phyloP scores from a whole-genome alignment of 2,797 vertebrate genomes.

The Enteromius anoplus region DNA sequence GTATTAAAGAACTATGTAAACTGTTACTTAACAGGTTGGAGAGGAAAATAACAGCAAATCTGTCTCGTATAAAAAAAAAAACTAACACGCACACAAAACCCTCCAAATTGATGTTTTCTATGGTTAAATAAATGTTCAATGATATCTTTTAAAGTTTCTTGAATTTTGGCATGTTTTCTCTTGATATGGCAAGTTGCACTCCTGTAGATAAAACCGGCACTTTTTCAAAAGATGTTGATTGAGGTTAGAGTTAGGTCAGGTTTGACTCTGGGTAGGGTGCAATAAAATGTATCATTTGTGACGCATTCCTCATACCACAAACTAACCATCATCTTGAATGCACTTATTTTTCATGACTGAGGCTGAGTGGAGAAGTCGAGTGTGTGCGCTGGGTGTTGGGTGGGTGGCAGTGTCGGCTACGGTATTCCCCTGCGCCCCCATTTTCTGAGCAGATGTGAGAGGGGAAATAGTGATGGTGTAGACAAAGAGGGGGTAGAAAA shows the following conservation, averaged over 20 bases:
- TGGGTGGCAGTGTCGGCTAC: slow-evolving; percentile 41
- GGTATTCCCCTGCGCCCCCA: slow-evolving; percentile 65
- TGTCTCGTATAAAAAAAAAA: background rate
- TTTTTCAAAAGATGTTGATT: background rate
- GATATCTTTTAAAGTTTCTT: background rate
- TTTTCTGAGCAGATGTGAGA: slow-evolving; percentile 70
- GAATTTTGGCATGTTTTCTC: background rate
- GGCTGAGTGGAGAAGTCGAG: background rate
- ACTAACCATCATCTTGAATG: slow-evolving; percentile 20
- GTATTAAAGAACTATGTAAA: background rate
- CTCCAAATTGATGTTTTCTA: background rate
- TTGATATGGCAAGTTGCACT: background rate
- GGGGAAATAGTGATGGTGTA: slow-evolving; percentile 70
- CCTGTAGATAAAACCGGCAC: background rate
- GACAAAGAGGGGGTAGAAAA: slow-evolving; percentile 44
- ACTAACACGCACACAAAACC: too few species aligned
- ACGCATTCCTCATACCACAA: slow-evolving; percentile 4
- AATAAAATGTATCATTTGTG: background rate
- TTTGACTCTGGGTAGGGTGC: background rate
- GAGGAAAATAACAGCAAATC: background rate
- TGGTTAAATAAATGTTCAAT: background rate
- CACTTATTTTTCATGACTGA: background rate
- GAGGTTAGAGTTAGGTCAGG: background rate
- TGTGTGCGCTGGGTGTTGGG: slow-evolving; percentile 23
- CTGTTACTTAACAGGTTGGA: background rate